Evolutionary conservation across 1,140 invertebrate species (phyloP).

Genomic region (Achroia grisella): DNA sequence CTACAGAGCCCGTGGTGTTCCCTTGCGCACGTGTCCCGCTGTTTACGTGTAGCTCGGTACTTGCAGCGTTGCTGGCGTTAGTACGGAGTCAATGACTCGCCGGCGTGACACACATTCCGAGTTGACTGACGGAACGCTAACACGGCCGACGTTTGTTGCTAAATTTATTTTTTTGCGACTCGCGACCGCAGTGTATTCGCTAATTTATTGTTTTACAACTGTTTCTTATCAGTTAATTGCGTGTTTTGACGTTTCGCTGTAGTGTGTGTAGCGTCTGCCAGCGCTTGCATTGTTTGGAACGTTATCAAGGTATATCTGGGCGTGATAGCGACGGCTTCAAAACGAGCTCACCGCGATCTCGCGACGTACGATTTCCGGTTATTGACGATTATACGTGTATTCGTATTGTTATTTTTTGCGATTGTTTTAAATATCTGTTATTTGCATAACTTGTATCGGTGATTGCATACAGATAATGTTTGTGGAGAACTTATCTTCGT

Average conservation of each 20-base stretch:
- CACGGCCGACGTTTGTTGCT: slow-evolving; percentile 40
- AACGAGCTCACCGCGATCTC: slow-evolving; percentile 13
- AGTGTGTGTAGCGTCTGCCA: slow-evolving; percentile 7
- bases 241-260: slow-evolving; percentile 11
- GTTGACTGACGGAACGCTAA: slow-evolving; percentile 37
- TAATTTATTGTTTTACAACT: slow-evolving; percentile 10
- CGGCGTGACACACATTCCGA: slow-evolving; percentile 61
- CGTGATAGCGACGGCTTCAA: slow-evolving; percentile 16
- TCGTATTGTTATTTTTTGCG: slow-evolving; percentile 9
- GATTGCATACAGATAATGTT: no score
- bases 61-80: slow-evolving; percentile 11
- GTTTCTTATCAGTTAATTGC: slow-evolving; percentile 23
- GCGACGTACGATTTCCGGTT: slow-evolving; percentile 5
- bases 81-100: slow-evolving; percentile 55
- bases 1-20: neutral
- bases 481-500: no score
- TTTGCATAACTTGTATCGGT: slow-evolving; percentile 4
- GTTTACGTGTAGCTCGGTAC: slow-evolving; percentile 45
- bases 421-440: slow-evolving; percentile 2
- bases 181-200: slow-evolving; percentile 17
- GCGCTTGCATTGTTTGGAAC: slow-evolving; percentile 16
- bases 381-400: slow-evolving; percentile 7
- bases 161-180: slow-evolving; percentile 23
- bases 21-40: slow-evolving; percentile 45
- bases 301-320: slow-evolving; percentile 23